Base-by-base conservation (phyloP, 2,888 invertebrate species). In the Lymantria dispar region DNA sequence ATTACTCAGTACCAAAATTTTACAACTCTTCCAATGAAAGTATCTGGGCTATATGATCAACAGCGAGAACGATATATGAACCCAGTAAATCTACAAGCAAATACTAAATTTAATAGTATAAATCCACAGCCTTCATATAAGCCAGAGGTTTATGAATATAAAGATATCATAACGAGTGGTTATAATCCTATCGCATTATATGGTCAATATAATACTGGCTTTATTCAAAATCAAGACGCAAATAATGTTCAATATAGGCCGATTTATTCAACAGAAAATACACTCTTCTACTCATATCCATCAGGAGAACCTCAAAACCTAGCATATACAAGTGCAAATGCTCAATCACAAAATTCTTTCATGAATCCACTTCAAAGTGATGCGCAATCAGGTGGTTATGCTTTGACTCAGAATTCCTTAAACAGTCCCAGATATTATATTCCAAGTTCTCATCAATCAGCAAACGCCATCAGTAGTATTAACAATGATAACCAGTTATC, bases 401-500 rank as follows among this genome's bases (percentile, higher is more conserved):
- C 47, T 8, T 2, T 39, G 12, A 33, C 22, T 3, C 33, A 33
- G 33, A 33, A 7, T 3, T 39, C 45, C 1, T 14, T 41, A 30
- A 11, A 13, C 9, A 38, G 38, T 43, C 31, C 14, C 8, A 29
- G 14, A 10, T 50, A 50, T 41, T 40, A 29, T 14, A 33, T 39
- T 39, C 14, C 47, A 36, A 43, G 44, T 0, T 30, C 43, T 5
- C 46, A 50, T n/a, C 50, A 45, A 37, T 13, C 38, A n/a, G 38
- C 46, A 7, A 43, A 7, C 30, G 46, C 43, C 0, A 0, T 43
- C 8, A 31, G 50, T 1, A 50, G n/a, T 14, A 36, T 13, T 15
- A 50, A 37, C 29, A 30, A 36, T 44, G 31, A 13, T 10, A 44
- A 51, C 12, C 47, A 47, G 30, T 13, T 47, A n/a, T 40, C 39